Evolutionary conservation across 2,113 vertebrate species (phyloP).

Genomic region (Donacobius atricapilla): DNA sequence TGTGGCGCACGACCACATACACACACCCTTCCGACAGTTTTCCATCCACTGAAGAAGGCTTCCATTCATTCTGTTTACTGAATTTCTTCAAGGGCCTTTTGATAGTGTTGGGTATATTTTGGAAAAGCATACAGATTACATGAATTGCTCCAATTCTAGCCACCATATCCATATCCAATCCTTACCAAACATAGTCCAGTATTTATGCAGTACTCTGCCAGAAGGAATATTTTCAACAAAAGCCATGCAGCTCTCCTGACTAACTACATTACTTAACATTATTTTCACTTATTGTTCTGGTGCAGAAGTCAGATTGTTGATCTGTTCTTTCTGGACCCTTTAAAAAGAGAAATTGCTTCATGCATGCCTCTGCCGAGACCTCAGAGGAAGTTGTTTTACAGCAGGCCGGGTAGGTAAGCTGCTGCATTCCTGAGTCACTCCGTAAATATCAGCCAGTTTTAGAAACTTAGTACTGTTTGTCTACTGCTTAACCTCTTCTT

Average conservation of each 20-base stretch:
- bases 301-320: neutral
- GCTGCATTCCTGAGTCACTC: neutral
- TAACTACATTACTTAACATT: neutral
- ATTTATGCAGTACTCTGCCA: neutral
- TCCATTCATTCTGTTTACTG: neutral
- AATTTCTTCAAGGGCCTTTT: neutral
- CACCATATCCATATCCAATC: neutral
- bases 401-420: neutral
- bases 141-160: neutral
- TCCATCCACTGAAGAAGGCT: neutral
- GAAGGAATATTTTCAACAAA: neutral
- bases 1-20: neutral
- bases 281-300: neutral
- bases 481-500: neutral
- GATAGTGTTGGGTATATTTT: neutral
- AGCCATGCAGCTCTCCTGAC: neutral
- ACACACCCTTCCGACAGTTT: neutral
- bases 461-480: neutral
- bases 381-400: neutral
- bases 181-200: neutral
- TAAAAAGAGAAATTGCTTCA: neutral
- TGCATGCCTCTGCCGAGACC: neutral
- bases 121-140: neutral
- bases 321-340: neutral
- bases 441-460: neutral